Percentiles rank a stretch among this genome's conserved stretches.
Evolutionary conservation across 2,113 vertebrate species (phyloP).

Genomic region (Cavia porcellus): DNA sequence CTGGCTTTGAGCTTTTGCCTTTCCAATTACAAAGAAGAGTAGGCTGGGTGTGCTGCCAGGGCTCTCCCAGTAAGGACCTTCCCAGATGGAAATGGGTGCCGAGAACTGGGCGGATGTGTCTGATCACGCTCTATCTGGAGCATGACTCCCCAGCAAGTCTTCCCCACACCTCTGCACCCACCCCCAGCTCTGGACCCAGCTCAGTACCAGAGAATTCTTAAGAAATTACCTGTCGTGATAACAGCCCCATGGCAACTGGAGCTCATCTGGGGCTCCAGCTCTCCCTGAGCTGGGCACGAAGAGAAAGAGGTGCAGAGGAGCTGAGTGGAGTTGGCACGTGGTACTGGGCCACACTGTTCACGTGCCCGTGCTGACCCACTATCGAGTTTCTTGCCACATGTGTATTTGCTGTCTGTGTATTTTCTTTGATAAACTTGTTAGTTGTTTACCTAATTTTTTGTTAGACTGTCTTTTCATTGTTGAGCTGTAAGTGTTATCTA

Average conservation of each 20-base stretch:
- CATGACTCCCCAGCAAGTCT: conserved; percentile 62
- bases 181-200: neutral
- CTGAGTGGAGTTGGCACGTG: neutral
- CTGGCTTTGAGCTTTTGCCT: neutral
- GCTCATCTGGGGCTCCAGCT: conserved; percentile 60
- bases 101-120: conserved; percentile 44
- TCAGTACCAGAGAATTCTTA: conserved; percentile 73
- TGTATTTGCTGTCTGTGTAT: neutral
- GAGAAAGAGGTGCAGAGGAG: conserved; percentile 62
- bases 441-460: neutral
- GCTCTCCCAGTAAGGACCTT: conserved; percentile 30
- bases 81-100: conserved; percentile 43
- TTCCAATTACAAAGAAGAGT: neutral
- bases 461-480: neutral
- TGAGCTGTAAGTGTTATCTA: neutral
- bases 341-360: conserved; percentile 46
- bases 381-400: neutral
- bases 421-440: neutral
- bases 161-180: neutral
- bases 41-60: conserved; percentile 62
- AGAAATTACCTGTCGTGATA: conserved; percentile 88
- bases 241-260: conserved; percentile 79
- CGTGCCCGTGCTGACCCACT: neutral
- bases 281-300: conserved; percentile 15
- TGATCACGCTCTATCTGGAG: neutral